Evolutionary conservation across 2,797 vertebrate species (phyloP).

Genomic region (Sphaeramia orbicularis): DNA sequence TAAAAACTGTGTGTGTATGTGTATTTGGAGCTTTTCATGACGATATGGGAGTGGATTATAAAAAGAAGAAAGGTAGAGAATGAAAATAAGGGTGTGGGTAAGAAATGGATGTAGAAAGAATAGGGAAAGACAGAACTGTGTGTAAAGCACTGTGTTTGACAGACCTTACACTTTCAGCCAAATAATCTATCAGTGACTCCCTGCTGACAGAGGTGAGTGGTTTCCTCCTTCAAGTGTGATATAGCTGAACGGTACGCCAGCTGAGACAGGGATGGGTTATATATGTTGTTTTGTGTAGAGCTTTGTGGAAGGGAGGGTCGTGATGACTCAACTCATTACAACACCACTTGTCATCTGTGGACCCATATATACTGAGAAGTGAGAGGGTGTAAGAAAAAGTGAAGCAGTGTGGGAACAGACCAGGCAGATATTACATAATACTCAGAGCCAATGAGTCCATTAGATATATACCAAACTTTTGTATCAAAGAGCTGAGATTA

Average conservation of each 20-base stretch:
- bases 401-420: conserved; percentile 58
- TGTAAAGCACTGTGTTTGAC: neutral
- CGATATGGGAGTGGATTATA: conserved; percentile 5
- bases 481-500: conserved; percentile 2
- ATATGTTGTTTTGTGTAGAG: conserved; percentile 1
- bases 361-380: conserved; percentile 51
- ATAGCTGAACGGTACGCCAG: conserved; percentile 26
- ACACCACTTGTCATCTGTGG: conserved; percentile 68
- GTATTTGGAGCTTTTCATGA: conserved; percentile 24
- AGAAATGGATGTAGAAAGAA: neutral
- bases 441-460: conserved; percentile 40
- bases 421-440: conserved; percentile 60
- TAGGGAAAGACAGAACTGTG: conserved; percentile 4
- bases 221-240: conserved; percentile 22
- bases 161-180: conserved; percentile 12
- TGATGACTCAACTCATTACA: conserved; percentile 64
- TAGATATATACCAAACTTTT: conserved; percentile 20
- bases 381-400: conserved; percentile 57
- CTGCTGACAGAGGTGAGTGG: conserved; percentile 31
- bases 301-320: neutral
- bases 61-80: neutral
- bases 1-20: conserved; percentile 1
- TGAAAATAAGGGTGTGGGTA: conserved; percentile 8
- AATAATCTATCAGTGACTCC: conserved; percentile 34
- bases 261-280: conserved; percentile 32